phyloP scores from a whole-genome alignment of 2,113 vertebrate species.

The Catharus fuscescens region DNA sequence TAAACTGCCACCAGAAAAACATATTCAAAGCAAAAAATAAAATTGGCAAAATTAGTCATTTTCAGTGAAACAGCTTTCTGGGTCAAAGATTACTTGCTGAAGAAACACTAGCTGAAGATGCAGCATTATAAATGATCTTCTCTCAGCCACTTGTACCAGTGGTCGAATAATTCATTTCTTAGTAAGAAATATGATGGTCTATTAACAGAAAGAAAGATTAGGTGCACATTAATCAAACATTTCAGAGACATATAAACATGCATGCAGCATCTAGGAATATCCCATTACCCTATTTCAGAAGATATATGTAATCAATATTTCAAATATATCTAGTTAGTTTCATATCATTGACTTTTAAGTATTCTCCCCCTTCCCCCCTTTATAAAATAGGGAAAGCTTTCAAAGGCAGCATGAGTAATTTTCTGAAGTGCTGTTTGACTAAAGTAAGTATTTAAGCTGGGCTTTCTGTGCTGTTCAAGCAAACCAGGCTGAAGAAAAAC shows the following conservation, averaged over 20 bases:
- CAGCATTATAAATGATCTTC: constrained; percentile 70
- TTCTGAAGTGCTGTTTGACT: constrained; percentile 1
- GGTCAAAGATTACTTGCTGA: constrained; percentile 63
- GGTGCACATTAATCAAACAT: constrained; percentile 73
- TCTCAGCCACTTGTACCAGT: constrained; percentile 63
- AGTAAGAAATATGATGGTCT: constrained; percentile 70
- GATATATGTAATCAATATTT: constrained; percentile 63
- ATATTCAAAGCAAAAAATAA: constrained; percentile 63
- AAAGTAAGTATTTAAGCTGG: neutral
- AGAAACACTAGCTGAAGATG: constrained; percentile 53
- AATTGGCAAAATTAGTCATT: constrained; percentile 66
- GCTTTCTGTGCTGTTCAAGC: neutral
- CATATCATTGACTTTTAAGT: neutral
- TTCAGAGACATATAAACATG: constrained; percentile 47
- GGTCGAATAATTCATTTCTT: constrained; percentile 64
- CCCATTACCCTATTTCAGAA: constrained; percentile 6
- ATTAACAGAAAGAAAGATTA: constrained; percentile 74
- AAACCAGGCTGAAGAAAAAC: neutral
- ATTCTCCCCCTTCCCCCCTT: neutral
- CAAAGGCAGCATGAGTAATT: constrained; percentile 18
- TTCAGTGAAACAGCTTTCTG: constrained; percentile 54
- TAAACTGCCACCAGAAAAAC: constrained; percentile 51
- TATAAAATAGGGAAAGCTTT: neutral
- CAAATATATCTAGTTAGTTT: constrained; percentile 38
- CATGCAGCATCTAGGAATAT: constrained; percentile 22